Percentiles rank a stretch among this genome's conserved stretches.
Conservation (phyloP, 1,140 invertebrate genomes). For the Leptopilina clavipes region DNA sequence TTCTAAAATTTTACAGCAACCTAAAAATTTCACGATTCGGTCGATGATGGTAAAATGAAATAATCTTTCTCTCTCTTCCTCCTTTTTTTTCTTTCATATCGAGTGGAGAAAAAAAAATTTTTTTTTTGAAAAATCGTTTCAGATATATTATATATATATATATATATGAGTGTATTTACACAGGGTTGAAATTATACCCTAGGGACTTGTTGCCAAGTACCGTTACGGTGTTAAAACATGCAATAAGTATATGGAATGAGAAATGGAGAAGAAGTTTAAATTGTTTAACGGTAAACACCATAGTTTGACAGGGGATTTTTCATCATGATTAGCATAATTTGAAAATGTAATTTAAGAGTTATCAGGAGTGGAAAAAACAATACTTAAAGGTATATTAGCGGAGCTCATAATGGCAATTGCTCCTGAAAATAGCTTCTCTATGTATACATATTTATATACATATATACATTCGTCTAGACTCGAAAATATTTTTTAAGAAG, state of each 20-base stretch:
- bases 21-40: neutral
- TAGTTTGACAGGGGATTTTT: constrained; percentile 24
- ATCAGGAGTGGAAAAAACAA: constrained; percentile 1
- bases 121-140: neutral
- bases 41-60: no score
- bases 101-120: no score
- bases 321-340: constrained; percentile 26
- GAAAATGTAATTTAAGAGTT: constrained; percentile 16
- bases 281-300: constrained; percentile 29
- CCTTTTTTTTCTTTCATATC: neutral
- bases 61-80: no score
- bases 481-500: no score
- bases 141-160: neutral
- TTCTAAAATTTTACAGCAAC: no score
- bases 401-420: neutral
- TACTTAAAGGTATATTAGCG: constrained; percentile 10
- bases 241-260: constrained; percentile 31
- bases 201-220: constrained; percentile 17
- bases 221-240: constrained; percentile 32
- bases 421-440: neutral
- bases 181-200: constrained; percentile 32
- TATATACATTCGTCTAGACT: no score
- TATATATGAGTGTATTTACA: neutral
- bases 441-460: no score
- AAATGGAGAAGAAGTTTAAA: constrained; percentile 21